Percentiles rank a stretch among this genome's conserved stretches.
phyloP scores from a whole-genome alignment of 2,113 vertebrate species.

The Cochlearius cochlearius region DNA sequence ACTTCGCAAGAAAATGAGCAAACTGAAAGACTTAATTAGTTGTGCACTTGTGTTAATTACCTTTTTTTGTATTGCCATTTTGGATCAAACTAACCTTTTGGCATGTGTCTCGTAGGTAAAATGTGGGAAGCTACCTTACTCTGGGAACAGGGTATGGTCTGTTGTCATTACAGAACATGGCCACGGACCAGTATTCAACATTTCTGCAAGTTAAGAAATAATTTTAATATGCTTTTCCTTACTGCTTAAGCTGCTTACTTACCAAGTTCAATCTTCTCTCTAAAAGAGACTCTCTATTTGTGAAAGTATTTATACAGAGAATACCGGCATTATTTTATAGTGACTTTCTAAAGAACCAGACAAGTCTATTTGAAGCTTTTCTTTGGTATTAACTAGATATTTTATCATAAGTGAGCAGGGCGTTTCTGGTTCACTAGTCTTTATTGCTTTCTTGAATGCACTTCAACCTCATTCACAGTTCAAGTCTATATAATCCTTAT shows the following conservation, averaged over 20 bases:
- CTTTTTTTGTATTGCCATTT: not conserved
- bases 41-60: not conserved
- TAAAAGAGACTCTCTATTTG: slow-evolving; percentile 67
- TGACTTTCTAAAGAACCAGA: slow-evolving; percentile 70
- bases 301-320: slow-evolving; percentile 57
- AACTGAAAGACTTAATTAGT: not conserved
- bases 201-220: slow-evolving; percentile 54
- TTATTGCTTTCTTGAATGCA: slow-evolving; percentile 74
- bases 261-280: slow-evolving; percentile 61
- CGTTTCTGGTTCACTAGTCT: slow-evolving; percentile 71
- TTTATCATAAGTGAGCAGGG: slow-evolving; percentile 80
- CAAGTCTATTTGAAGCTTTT: slow-evolving; percentile 74
- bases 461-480: slow-evolving; percentile 70
- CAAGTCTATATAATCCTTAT: slow-evolving; percentile 70
- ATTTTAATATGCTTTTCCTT: slow-evolving; percentile 51
- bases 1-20: not conserved
- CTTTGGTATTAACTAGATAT: slow-evolving; percentile 74
- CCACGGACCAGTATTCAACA: not conserved
- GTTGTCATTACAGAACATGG: not conserved
- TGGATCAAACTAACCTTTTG: not conserved
- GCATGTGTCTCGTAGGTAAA: not conserved
- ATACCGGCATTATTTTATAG: slow-evolving; percentile 71
- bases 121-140: not conserved
- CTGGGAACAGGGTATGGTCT: not conserved
- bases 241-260: slow-evolving; percentile 70